Evolutionary conservation across 2,797 vertebrate species (phyloP).

Genomic region (Parauchenoglanis ngamensis): DNA sequence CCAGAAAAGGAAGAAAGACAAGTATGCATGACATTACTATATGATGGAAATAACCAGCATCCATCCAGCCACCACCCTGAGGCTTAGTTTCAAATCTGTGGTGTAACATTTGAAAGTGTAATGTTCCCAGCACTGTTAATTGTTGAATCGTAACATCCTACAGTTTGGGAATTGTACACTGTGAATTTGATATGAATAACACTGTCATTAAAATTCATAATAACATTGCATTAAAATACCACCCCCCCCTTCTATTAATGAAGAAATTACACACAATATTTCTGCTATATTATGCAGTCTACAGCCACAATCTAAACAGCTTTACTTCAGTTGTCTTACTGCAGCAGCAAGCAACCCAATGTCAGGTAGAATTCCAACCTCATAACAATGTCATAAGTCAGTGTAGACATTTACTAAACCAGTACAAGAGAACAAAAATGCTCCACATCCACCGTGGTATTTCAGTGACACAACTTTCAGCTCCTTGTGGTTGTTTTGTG

Average conservation of each 20-base stretch:
- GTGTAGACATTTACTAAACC: background rate
- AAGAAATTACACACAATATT: background rate
- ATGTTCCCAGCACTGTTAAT: background rate
- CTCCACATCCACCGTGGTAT: too few relatives aligned
- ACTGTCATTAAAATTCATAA: too few relatives aligned
- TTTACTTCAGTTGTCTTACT: background rate
- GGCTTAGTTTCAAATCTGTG: background rate
- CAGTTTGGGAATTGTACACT: background rate
- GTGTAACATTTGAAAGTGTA: background rate
- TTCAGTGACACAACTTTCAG: background rate
- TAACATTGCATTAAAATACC: background rate
- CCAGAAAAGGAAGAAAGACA: background rate
- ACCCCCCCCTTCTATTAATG: background rate
- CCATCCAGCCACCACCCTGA: background rate
- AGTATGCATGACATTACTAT: background rate
- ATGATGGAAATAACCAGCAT: background rate
- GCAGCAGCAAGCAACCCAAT: background rate
- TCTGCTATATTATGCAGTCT: background rate
- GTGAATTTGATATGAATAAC: background rate
- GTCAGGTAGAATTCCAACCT: background rate
- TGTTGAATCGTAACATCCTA: background rate
- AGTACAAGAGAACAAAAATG: background rate
- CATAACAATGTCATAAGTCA: background rate
- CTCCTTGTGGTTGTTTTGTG: background rate
- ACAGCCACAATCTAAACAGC: background rate